phyloP scores from a whole-genome alignment of 2,888 invertebrate genomes.

The Cenopis cana region DNA sequence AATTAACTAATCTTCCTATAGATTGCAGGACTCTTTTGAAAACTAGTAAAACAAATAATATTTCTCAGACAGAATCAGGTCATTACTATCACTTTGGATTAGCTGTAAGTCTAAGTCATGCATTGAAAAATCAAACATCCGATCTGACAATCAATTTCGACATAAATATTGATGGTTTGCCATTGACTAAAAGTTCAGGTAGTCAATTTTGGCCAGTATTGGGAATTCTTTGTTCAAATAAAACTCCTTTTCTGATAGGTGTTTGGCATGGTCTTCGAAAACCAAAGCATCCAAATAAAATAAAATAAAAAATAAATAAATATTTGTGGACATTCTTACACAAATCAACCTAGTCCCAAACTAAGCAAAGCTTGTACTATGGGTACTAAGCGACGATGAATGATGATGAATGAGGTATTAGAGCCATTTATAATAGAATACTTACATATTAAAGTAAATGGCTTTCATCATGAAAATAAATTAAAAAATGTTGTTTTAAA shows the following conservation, averaged over 20 bases:
- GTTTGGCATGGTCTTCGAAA: slow-evolving; percentile 16
- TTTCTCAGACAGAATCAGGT: slow-evolving; percentile 7
- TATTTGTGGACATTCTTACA: too few species aligned
- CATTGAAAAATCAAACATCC: slow-evolving; percentile 7
- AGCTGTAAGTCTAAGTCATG: slow-evolving; percentile 10
- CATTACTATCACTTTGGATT: slow-evolving; percentile 8
- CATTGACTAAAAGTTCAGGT: slow-evolving; percentile 14
- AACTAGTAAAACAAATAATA: slow-evolving; percentile 4
- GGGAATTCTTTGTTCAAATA: slow-evolving; percentile 10
- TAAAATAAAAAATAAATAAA: too few species aligned
- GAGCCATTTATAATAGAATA: slow-evolving; percentile 3
- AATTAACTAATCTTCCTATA: slow-evolving; percentile 6
- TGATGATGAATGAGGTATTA: slow-evolving; percentile 11
- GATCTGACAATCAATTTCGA: slow-evolving; percentile 3
- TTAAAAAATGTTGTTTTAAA: background rate
- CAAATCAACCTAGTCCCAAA: too few species aligned
- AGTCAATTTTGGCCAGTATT: slow-evolving; percentile 19
- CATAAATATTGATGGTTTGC: slow-evolving; percentile 12
- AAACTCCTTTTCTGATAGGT: slow-evolving; percentile 17
- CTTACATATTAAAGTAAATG: slow-evolving; percentile 8
- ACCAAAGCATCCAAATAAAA: slow-evolving; percentile 9
- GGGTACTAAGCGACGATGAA: too few species aligned
- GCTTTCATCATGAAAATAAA: slow-evolving; percentile 10
- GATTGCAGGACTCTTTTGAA: slow-evolving; percentile 3
- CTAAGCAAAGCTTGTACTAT: too few species aligned